phyloP scores from a whole-genome alignment of 2,797 vertebrate genomes.

The Tarsius wallacei region DNA sequence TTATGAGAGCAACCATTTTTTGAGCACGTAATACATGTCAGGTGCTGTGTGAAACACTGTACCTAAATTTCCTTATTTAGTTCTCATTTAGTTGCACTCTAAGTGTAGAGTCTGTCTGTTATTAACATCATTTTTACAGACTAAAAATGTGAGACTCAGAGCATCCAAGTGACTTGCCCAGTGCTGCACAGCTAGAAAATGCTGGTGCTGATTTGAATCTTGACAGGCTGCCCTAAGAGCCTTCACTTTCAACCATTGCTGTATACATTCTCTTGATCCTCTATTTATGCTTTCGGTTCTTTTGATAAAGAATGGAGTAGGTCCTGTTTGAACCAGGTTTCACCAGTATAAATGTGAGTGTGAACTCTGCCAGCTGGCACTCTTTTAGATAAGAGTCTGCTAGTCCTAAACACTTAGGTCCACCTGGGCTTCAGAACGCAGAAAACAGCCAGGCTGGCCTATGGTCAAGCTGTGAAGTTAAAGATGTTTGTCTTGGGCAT shows the following conservation, averaged over 20 bases:
- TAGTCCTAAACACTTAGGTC: background rate
- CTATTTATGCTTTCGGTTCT: background rate
- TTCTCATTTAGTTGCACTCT: background rate
- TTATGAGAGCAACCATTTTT: background rate
- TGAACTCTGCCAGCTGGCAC: slow-evolving; percentile 23
- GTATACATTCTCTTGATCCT: background rate
- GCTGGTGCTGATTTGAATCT: background rate
- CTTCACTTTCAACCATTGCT: background rate
- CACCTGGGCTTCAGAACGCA: slow-evolving; percentile 45
- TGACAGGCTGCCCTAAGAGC: background rate
- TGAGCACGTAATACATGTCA: background rate
- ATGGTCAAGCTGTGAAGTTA: background rate
- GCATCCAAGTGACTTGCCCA: background rate
- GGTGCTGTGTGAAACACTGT: background rate
- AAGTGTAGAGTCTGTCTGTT: background rate
- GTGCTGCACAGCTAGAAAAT: background rate
- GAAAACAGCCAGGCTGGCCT: background rate
- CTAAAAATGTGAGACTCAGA: background rate
- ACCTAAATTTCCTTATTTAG: background rate
- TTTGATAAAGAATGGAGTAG: background rate
- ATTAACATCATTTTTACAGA: background rate
- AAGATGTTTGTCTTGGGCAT: background rate
- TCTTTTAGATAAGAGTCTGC: slow-evolving; percentile 49
- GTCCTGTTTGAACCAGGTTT: background rate
- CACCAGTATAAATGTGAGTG: background rate